These are phyloP conservation scores for Chrysoperla carnea DNA, from an alignment of 1,140 invertebrate genomes.

Conservation along the genomic window DNA sequence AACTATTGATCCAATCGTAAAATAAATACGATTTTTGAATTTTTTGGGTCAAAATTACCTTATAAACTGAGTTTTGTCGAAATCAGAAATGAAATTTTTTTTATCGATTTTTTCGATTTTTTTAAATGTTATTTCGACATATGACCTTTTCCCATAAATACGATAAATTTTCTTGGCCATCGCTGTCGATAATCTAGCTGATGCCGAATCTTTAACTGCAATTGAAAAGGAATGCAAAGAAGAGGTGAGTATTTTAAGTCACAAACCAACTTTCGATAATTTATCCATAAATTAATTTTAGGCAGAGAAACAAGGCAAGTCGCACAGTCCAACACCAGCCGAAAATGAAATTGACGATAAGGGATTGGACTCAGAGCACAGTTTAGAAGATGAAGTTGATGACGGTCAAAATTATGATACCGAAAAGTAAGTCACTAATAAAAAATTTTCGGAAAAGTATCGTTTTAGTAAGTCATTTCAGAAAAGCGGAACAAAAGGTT, in stretches of 20 bases:
- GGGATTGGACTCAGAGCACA: slow-evolving; percentile 28
- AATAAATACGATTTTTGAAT: too few species aligned
- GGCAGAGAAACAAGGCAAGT: slow-evolving; percentile 37
- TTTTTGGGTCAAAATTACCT: too few species aligned
- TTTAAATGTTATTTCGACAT: too few species aligned
- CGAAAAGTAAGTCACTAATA: slow-evolving; percentile 41
- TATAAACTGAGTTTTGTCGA: too few species aligned
- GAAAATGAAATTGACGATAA: slow-evolving; percentile 31
- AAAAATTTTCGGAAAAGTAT: too few species aligned
- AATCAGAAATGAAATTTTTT: too few species aligned
- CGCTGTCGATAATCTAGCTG: slow-evolving; percentile 97
- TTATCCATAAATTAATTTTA: slow-evolving; percentile 9
- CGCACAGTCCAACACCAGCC: slow-evolving; percentile 38
- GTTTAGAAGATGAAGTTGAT: slow-evolving; percentile 41
- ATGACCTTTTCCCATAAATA: too few species aligned
- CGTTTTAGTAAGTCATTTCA: too few species aligned
- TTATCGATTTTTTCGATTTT: too few species aligned
- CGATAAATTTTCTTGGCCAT: slow-evolving; percentile 99
- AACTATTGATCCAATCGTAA: too few species aligned
- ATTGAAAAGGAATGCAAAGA: slow-evolving; percentile 80
- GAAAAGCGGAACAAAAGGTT: too few species aligned
- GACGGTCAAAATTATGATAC: slow-evolving; percentile 47
- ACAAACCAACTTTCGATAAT: not conserved
- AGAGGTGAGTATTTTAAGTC: slow-evolving; percentile 24
- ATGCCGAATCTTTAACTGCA: slow-evolving; percentile 87